Base-by-base conservation (phyloP, 2,113 vertebrate genomes). In the Rhea americana region DNA sequence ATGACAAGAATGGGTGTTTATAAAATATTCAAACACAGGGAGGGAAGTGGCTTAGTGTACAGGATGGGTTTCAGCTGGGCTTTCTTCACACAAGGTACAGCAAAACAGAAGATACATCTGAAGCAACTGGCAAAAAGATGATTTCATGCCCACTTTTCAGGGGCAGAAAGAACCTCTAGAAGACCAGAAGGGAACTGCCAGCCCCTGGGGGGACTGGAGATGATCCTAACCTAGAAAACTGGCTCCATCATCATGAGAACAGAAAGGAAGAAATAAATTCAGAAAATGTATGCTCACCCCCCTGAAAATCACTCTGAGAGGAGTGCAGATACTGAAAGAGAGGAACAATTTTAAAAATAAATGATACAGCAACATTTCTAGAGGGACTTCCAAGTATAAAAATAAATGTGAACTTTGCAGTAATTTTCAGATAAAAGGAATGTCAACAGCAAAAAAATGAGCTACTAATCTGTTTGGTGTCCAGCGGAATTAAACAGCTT, bases 401-500 rank as follows among this genome's bases (percentile, higher is more conserved):
- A 35, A 47, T 28, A 3, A 48, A 13, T 66, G 24, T 7, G 14
- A 67, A 67, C 5, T 48, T 32, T n/a, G 10, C 30, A 35, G 58
- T 15, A 39, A 75, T 83, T 84, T 87, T 75, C 28, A 81, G 58
- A 63, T 37, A 84, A 55, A 91, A 21, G 0, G 19, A 87, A 82
- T 4, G 15, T 39, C 51, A 73, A 9, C 15, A 87, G 25, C 58
- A 89, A 72, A 91, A 93, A 12, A 2, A 3, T 61, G 62, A 84
- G 48, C 66, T 55, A 41, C 53, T 84, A 39, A 77, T 73, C 87
- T 55, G 59, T 76, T 41, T 62, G 30, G 26, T 45, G 84, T 70
- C 50, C 3, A 13, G 43, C 77, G 92, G 50, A 92, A 89, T 53
- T 63, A 89, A 92, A 92, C 21, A 87, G 66, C 26, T 37, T 70